phyloP scores from a whole-genome alignment of 30 jellyfish, hydroid and myxozoan species.

The Turritopsis dohrnii region DNA sequence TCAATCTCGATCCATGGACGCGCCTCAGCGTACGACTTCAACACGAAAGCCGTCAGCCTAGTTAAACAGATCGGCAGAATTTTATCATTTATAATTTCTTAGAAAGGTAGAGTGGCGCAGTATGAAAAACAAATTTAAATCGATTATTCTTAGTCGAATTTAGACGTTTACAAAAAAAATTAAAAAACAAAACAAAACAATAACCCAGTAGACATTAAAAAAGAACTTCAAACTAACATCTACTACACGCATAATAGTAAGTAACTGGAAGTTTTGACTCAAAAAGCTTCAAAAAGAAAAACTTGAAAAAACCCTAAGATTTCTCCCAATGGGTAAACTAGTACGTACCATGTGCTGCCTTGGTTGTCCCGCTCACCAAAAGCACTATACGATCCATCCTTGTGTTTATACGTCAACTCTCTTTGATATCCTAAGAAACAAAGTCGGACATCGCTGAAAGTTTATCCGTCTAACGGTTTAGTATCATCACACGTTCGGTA shows the following conservation, averaged over 20 bases:
- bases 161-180: neutral
- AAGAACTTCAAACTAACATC: too few species aligned
- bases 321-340: too few species aligned
- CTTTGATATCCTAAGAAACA: slow-evolving; percentile 54
- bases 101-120: neutral
- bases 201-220: too few species aligned
- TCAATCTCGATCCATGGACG: slow-evolving; percentile 57
- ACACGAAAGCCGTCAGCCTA: slow-evolving; percentile 80
- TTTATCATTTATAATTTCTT: neutral
- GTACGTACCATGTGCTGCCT: slow-evolving; percentile 66
- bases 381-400: slow-evolving; percentile 68
- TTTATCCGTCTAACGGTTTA: too few species aligned
- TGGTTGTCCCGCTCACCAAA: slow-evolving; percentile 55
- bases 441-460: too few species aligned
- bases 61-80: neutral
- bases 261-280: too few species aligned
- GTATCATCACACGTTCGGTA: too few species aligned
- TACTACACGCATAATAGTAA: too few species aligned
- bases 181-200: too few species aligned
- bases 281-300: too few species aligned
- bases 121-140: neutral
- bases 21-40: slow-evolving; percentile 78
- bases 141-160: neutral
- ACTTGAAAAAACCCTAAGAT: too few species aligned
- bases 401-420: slow-evolving; percentile 59